Evolutionary conservation across 2,797 vertebrate species (phyloP), one percentile per base, ranked within the genome.

Genomic region (Sorex maritimensis): DNA sequence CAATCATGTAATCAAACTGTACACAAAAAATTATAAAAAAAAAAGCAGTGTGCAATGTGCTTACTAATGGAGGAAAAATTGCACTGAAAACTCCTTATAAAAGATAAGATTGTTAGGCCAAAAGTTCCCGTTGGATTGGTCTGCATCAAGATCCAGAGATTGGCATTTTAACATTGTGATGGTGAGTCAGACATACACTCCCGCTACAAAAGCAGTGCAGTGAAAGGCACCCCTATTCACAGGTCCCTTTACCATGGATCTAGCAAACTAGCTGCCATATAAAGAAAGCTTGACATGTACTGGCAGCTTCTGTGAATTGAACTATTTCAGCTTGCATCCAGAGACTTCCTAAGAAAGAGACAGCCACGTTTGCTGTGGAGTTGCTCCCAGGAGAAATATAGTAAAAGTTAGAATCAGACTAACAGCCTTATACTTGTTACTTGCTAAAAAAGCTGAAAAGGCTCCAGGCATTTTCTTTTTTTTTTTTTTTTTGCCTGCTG

Each of bases 391-490:
- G 96, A 98, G 96, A 97, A 97, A 96, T 89, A 24, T 73, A 96
- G 84, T 92, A 95, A 94, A 97, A 95, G 96, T 94, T 95, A 94
- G 93, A 97, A 94, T 95, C 97, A 97, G 86, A 97, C 87, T 96
- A 97, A 97, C 92, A 96, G 95, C 77, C 84, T 96, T 97, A 93
- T 93, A 97, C 95, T 97, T 95, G 94, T 94, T 98, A 94, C 78
- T 97, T 96, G 97, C 94, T 95, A 97, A 98, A 92, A 92, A 95
- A 97, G 92, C 95, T 95, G 72, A 97, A 98, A 98, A 96, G 78
- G 97, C 97, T 93, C 55, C 81, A 93, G 97, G 97, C 97, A 28
- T 94, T 98, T 96, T 92, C 91, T 96, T 44, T 7, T 96, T 92
- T 92, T 96, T 92, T 92, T 96, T 44, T 7, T 96, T 92, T 92